phyloP scores from a whole-genome alignment of 2,797 vertebrate species.

The Meriones psammophilus region DNA sequence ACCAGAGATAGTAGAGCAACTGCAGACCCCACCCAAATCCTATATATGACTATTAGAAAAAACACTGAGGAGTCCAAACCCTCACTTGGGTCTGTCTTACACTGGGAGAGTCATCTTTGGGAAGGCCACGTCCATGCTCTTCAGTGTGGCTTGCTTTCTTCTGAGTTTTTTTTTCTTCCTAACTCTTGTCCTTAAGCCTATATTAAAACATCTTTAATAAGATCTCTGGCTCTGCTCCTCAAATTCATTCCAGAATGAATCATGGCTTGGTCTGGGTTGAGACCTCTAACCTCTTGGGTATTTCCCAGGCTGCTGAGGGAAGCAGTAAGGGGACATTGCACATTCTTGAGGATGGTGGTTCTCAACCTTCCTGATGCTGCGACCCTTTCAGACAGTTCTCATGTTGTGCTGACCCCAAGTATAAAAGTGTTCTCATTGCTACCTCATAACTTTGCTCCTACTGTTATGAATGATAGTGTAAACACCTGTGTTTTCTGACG shows the following conservation, averaged over 20 bases:
- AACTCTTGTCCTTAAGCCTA: neutral
- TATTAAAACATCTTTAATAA: neutral
- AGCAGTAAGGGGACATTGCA: neutral
- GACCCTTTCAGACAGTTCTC: neutral
- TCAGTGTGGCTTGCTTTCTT: neutral
- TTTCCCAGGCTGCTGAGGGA: neutral
- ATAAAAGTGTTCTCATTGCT: neutral
- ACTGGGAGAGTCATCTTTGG: neutral
- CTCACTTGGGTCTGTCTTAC: neutral
- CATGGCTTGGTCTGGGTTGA: neutral
- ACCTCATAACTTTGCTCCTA: neutral
- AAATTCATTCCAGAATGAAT: neutral
- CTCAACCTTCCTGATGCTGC: neutral
- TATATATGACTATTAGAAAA: neutral
- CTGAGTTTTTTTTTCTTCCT: neutral
- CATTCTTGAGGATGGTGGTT: neutral
- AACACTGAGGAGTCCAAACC: neutral
- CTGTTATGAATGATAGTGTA: neutral
- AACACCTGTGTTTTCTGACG: neutral
- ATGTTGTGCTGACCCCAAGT: neutral
- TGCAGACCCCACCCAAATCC: neutral
- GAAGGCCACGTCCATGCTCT: neutral
- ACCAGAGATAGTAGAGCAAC: neutral
- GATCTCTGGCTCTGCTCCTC: neutral
- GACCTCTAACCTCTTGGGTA: neutral